Evolutionary conservation across 2,888 invertebrate species (phyloP).

Genomic region (Spilarctia lutea): DNA sequence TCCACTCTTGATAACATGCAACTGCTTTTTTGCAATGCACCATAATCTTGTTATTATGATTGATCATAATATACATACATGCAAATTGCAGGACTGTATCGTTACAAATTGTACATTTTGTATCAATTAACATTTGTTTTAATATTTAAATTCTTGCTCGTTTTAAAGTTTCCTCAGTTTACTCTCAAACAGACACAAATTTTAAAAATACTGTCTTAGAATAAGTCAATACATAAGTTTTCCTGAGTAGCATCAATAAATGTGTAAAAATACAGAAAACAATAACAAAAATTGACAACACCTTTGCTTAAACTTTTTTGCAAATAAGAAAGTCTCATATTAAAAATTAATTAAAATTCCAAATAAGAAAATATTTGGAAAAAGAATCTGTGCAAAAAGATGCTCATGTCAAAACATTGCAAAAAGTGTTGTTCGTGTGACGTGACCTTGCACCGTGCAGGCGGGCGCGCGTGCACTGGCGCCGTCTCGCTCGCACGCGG

Average conservation of each 20-base stretch:
- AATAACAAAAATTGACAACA: not conserved
- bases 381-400: conserved; percentile 27
- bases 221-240: not conserved
- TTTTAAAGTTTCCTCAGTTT: not conserved
- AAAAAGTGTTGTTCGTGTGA: conserved; percentile 50
- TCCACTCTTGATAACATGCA: conserved; percentile 66
- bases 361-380: conserved; percentile 19
- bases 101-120: not conserved
- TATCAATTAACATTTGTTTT: conserved; percentile 2
- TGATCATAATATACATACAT: conserved; percentile 33
- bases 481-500: conserved; percentile 74
- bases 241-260: not conserved
- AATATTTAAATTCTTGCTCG: not conserved
- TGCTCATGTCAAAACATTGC: conserved; percentile 66
- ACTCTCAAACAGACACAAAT: not conserved
- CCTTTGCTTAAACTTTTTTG: not conserved
- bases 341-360: not conserved
- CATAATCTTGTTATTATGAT: conserved; percentile 53
- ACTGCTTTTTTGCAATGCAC: conserved; percentile 61
- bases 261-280: not conserved
- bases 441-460: conserved; percentile 75
- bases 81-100: conserved; percentile 20
- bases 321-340: not conserved
- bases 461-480: conserved; percentile 52
- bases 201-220: not conserved